Conservation (phyloP, 2,888 invertebrate species). For the Cephonodes hylas region DNA sequence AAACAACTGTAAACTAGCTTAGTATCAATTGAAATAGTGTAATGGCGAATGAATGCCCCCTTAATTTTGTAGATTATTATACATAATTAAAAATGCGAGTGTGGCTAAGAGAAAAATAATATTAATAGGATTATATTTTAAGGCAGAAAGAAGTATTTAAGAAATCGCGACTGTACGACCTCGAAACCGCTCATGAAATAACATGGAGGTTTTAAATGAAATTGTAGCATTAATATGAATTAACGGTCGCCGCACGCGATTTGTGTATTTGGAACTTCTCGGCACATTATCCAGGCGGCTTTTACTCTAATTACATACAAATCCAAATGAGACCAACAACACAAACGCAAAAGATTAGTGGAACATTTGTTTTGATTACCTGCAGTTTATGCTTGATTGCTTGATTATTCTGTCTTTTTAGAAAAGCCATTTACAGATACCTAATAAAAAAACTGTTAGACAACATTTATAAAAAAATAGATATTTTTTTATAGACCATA, state of each 20-base stretch:
- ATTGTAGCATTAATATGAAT: conserved; percentile 7
- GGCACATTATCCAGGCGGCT: not conserved
- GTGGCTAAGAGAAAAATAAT: not conserved
- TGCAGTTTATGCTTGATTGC: no score
- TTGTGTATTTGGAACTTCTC: conserved; percentile 20
- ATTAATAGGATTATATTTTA: not conserved
- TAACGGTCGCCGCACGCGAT: conserved; percentile 23
- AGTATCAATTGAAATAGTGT: not conserved
- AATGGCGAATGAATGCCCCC: not conserved
- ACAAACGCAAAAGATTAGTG: not conserved
- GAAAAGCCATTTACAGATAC: no score
- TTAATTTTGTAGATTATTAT: not conserved
- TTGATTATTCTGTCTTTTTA: no score
- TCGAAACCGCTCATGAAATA: not conserved
- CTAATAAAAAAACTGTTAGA: no score
- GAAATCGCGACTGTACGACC: not conserved
- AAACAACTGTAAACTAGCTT: no score
- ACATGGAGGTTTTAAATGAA: not conserved
- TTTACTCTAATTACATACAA: not conserved
- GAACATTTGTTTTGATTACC: not conserved
- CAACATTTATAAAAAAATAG: no score
- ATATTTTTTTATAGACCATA: no score
- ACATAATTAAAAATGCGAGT: not conserved
- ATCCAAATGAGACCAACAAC: not conserved
- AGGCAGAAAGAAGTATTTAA: not conserved